Base-by-base conservation (phyloP, 1,140 invertebrate species). In the Temnothorax longispinosus region DNA sequence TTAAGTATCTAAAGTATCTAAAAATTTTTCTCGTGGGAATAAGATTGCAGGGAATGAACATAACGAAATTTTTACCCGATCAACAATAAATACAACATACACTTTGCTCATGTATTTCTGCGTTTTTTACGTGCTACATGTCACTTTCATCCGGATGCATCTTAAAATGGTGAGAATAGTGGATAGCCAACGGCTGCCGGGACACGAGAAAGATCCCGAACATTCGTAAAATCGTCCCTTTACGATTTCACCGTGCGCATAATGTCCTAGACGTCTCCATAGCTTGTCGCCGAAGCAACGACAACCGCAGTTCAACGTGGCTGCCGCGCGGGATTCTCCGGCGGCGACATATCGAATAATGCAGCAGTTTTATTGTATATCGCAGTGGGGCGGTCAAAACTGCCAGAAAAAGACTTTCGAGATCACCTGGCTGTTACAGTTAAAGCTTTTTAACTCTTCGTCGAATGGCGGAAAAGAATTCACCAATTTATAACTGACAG, bases 201-300 rank as follows among this genome's bases (percentile, higher is more conserved):
- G 21, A 60, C 13, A 44, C 54, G 15, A 76, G 21, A 8, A 18
- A n/a, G n/a, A 91, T 87, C 64, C 38, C 81, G 87, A 58, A 85
- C 60, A 84, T 92, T 91, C 92, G 92, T 94, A 95, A 95, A 95
- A 92, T 93, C 90, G 84, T 90, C 91, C 93, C 84, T 95, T 95
- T 95, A 95, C 88, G 94, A 93, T 90, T 91, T 74, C n/a, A 44
- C 58, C 85, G 71, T 35, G 91, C 80, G 92, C 94, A 91, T 94
- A 95, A 95, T 88, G 77, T 94, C 90, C 87, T 87, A 92, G 92
- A 94, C 92, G 93, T 94, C 94, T 95, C 93, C 93, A 94, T 95
- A 92, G 89, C 90, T 82, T 86, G 74, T 88, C 80, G 76, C 47
- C 67, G 65, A 15, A 52, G 56, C 67, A 64, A 76, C 78, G 67